Evolutionary conservation across 2,888 invertebrate genomes (phyloP), one percentile per base, ranked within the genome.

Genomic region (Trachelus stipa): DNA sequence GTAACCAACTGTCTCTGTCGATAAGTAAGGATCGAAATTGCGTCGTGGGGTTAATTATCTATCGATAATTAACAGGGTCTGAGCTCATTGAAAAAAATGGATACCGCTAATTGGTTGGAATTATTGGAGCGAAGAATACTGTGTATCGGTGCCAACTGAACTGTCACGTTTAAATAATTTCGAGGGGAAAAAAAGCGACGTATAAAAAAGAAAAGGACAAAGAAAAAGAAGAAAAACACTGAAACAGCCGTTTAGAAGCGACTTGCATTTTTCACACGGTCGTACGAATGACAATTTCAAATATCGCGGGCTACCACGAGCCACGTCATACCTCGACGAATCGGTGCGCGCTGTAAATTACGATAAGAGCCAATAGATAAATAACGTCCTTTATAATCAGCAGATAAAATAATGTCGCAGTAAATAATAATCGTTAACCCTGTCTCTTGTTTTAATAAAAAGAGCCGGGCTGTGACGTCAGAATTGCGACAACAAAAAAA

Each of bases 111-210:
- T 80, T 77, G 76, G 74, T 9, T 69, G 74, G 76, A 80, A 73
- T 80, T 81, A 82, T 79, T 76, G 80, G 79, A 80, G 79, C 80
- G 79, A 69, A 77, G 31, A 78, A 78, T 80, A 79, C 34, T 73
- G 30, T 35, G 77, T 77, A 81, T 82, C 78, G 78, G 75, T 76
- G 76, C 77, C 76, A 77, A 34, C 74, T 79, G 76, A 69, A 78
- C 75, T 80, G 77, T 76, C 74, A 73, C 78, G 68, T 81, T 34
- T 74, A 33, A 56, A 56, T 23, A 56, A 56, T 56, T 56, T 56
- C 56, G 56, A 56, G 23, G 56, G 23, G 12, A 3, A 12, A 40
- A 40, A 15, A 15, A 40, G 6, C 15, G 6, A 15, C 15, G 40
- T 40, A 15, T 15, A 15, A 40, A 15, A 40, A 40, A 15, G 56